Conservation (phyloP, 2,113 vertebrate genomes). For the Mustelus asterias region DNA sequence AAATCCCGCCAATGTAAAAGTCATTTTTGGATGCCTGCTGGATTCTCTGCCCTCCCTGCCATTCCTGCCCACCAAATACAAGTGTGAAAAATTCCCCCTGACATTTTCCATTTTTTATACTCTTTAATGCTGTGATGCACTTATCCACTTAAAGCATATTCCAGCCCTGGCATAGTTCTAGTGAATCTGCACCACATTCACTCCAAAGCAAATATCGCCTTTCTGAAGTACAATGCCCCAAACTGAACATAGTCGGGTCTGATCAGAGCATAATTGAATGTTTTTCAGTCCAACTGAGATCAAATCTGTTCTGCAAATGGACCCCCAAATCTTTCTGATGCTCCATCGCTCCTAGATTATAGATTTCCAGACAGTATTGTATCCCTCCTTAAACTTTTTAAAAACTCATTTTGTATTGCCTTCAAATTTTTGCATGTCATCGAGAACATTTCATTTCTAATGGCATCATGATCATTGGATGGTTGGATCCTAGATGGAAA, state of each 20-base stretch:
- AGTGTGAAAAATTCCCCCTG: too few species aligned
- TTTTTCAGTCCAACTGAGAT: neutral
- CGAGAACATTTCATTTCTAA: neutral
- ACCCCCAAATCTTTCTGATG: neutral
- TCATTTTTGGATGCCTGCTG: too few species aligned
- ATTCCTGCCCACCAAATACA: too few species aligned
- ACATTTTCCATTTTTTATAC: too few species aligned
- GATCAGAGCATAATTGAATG: neutral
- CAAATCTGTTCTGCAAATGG: neutral
- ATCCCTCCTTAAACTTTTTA: neutral
- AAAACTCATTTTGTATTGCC: neutral
- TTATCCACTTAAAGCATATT: too few species aligned
- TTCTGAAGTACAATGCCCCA: neutral
- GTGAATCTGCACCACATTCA: neutral
- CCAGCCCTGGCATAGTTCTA: neutral
- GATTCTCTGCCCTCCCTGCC: too few species aligned
- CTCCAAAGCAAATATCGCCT: neutral
- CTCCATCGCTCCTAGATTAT: neutral
- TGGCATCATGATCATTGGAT: neutral
- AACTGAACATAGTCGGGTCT: neutral
- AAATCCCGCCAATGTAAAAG: too few species aligned
- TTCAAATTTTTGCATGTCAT: neutral
- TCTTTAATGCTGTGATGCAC: too few species aligned
- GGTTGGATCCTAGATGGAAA: neutral
- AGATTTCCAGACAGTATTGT: neutral